These are phyloP conservation scores for Bradysia coprophila DNA, from an alignment of 1,140 invertebrate species.

Conservation along the genomic window DNA sequence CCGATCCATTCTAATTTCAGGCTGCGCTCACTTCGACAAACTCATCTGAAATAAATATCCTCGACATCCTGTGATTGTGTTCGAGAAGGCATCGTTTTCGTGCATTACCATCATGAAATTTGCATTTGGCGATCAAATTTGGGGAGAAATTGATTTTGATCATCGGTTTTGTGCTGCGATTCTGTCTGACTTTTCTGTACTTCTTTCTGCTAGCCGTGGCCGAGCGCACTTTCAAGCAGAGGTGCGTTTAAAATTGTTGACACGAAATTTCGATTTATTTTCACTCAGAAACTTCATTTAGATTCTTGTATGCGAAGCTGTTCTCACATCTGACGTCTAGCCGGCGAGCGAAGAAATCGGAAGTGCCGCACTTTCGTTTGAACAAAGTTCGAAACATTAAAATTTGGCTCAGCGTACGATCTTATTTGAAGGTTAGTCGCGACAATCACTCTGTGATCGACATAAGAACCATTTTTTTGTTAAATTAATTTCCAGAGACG, in stretches of 20 bases:
- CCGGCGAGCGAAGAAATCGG: slow-evolving; percentile 73
- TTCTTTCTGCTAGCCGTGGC: slow-evolving; percentile 90
- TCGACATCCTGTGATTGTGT: slow-evolving; percentile 21
- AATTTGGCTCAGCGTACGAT: slow-evolving; percentile 88
- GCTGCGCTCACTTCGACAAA: slow-evolving; percentile 17
- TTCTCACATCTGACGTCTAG: slow-evolving; percentile 92
- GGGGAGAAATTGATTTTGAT: slow-evolving; percentile 20
- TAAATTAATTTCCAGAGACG: slow-evolving; percentile 45
- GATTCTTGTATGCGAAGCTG: slow-evolving; percentile 82
- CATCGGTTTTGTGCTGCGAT: slow-evolving; percentile 28
- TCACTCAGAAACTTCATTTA: no score
- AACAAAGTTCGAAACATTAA: slow-evolving; percentile 97
- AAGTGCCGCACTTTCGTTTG: slow-evolving; percentile 84
- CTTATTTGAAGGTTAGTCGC: slow-evolving; percentile 90
- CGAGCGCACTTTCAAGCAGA: slow-evolving; percentile 85
- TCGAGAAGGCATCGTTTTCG: slow-evolving; percentile 24
- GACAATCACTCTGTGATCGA: no score
- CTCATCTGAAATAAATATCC: slow-evolving; percentile 19
- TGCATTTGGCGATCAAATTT: slow-evolving; percentile 17
- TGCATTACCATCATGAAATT: slow-evolving; percentile 14
- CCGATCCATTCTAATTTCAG: slow-evolving; percentile 5
- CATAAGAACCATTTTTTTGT: slow-evolving; percentile 8
- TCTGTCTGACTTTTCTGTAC: slow-evolving; percentile 56
- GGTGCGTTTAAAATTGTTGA: no score
- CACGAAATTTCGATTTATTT: no score